Conservation (phyloP, 1,140 invertebrate species). For the Mesaphorura yosii region DNA sequence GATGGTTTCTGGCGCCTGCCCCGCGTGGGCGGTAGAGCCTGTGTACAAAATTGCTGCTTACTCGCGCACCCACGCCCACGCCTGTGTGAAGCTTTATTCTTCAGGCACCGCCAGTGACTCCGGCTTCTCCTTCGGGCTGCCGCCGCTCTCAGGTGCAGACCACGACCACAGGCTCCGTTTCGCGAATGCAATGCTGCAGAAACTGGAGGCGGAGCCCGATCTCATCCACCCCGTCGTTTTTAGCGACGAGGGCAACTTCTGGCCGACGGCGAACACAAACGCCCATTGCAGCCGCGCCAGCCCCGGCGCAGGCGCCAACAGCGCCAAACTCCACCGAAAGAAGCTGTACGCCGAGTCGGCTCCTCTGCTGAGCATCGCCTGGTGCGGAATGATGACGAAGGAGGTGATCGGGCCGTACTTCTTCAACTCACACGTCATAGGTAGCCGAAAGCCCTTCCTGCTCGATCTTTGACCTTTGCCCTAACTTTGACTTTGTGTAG, state of each 20-base stretch:
- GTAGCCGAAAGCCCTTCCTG: no score
- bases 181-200: slow-evolving; percentile 7
- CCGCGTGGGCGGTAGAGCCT: no score
- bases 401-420: slow-evolving; percentile 28
- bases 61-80: no score
- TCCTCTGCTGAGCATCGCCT: slow-evolving; percentile 23
- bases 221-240: slow-evolving; percentile 19
- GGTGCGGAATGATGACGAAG: slow-evolving; percentile 24
- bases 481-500: no score
- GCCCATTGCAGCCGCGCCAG: not conserved
- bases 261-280: no score
- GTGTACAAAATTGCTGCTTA: no score
- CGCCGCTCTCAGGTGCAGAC: slow-evolving; percentile 11
- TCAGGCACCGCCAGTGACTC: no score
- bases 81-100: no score
- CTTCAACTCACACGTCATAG: slow-evolving; percentile 29
- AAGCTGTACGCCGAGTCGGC: slow-evolving; percentile 14
- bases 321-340: not conserved
- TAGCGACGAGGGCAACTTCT: slow-evolving; percentile 28
- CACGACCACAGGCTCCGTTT: slow-evolving; percentile 11
- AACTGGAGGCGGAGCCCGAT: slow-evolving; percentile 15
- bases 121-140: slow-evolving; percentile 16
- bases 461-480: no score
- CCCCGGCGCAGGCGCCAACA: no score
- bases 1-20: no score